A percentile compares a stretch with the other conserved stretches of the same genome.
Evolutionary conservation across 1,140 invertebrate species (phyloP).

Genomic region (Artemia franciscana): DNA sequence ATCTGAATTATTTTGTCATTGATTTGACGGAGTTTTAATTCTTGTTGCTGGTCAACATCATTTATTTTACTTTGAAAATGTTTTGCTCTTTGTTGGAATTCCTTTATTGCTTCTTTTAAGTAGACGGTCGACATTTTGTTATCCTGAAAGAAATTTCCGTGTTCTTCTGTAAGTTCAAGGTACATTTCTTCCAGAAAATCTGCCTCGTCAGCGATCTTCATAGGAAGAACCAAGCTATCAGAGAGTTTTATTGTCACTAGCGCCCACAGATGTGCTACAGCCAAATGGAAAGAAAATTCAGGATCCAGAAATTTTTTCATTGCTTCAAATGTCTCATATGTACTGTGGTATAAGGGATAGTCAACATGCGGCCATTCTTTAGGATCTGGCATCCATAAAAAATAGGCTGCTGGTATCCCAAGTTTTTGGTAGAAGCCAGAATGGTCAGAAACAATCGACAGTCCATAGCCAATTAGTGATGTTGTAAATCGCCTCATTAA

Average conservation of each 20-base stretch:
- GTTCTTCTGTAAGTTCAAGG: slow-evolving; percentile 1
- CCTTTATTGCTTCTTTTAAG: slow-evolving; percentile 2
- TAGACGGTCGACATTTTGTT: slow-evolving; percentile 2
- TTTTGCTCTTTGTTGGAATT: slow-evolving; percentile 1
- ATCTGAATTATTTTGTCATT: slow-evolving; percentile 26
- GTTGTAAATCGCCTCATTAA: slow-evolving; percentile 5
- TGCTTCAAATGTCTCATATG: slow-evolving; percentile 17
- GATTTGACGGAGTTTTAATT: slow-evolving; percentile 18
- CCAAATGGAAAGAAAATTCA: slow-evolving; percentile 13
- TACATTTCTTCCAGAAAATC: background rate
- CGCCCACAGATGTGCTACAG: slow-evolving; percentile 11
- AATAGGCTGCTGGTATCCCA: slow-evolving; percentile 13
- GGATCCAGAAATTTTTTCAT: slow-evolving; percentile 18
- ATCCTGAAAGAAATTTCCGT: slow-evolving; percentile 1
- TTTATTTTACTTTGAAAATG: background rate
- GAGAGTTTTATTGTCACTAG: slow-evolving; percentile 9
- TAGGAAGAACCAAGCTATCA: slow-evolving; percentile 7
- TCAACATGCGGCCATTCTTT: slow-evolving; percentile 11
- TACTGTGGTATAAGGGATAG: slow-evolving; percentile 18
- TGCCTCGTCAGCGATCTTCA: background rate
- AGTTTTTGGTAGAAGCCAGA: slow-evolving; percentile 12
- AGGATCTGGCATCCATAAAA: slow-evolving; percentile 11
- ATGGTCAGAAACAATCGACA: slow-evolving; percentile 12
- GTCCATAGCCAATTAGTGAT: slow-evolving; percentile 10
- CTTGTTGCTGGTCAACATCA: slow-evolving; percentile 3